Conservation (phyloP, 2,797 vertebrate species). For the Spheniscus humboldti region DNA sequence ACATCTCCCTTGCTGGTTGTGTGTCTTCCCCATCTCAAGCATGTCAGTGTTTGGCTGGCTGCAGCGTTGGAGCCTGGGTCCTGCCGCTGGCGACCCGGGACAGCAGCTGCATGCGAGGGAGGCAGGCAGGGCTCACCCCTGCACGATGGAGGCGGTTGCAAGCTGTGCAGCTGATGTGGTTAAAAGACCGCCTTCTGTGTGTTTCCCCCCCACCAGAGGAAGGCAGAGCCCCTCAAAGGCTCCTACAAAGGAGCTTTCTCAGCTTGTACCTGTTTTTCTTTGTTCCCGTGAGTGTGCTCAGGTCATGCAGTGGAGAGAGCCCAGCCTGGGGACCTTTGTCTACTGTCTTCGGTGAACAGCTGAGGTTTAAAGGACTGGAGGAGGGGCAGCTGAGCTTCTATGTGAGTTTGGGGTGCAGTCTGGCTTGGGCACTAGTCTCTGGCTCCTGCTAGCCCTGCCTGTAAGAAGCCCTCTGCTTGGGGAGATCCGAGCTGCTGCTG, state of each 20-base stretch:
- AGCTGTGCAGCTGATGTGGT: not conserved
- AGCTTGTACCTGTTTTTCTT: not conserved
- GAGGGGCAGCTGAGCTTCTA: not conserved
- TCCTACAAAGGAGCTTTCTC: not conserved
- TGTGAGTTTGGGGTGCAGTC: not conserved
- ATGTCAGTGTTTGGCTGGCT: not conserved
- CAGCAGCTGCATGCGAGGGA: rapidly evolving
- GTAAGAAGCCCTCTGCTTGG: not conserved
- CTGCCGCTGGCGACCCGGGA: not conserved
- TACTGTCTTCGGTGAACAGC: not conserved
- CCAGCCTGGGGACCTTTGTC: not conserved
- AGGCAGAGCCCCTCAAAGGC: not conserved
- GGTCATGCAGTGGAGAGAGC: not conserved
- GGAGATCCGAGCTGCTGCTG: not conserved
- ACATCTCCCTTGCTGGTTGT: not conserved
- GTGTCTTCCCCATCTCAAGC: not conserved
- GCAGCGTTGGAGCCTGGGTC: not conserved
- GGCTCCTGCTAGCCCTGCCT: not conserved
- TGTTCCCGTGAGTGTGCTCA: not conserved
- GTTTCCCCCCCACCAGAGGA: not conserved
- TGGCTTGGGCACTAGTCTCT: not conserved
- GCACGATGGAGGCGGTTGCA: not conserved
- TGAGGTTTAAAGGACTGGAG: not conserved
- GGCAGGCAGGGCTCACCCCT: not conserved
- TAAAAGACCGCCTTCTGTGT: not conserved